Evolutionary conservation across 2,113 vertebrate species (phyloP), one percentile per base, ranked within the genome.

Genomic region (Barnardius zonarius): DNA sequence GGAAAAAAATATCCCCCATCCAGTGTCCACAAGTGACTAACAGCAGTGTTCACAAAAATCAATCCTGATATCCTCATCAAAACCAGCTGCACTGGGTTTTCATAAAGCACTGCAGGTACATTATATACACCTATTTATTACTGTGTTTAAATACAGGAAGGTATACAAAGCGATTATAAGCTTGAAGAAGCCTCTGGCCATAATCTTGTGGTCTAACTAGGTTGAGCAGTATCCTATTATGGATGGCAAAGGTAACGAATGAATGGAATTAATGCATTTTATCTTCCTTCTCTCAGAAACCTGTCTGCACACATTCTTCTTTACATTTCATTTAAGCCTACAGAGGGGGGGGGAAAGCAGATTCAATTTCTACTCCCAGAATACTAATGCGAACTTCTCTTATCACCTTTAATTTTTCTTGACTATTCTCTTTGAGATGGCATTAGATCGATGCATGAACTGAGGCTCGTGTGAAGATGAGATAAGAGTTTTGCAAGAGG

Each of bases 331-430:
- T 59, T 59, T 59, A 39, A 49, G 41, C 18, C 31, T n/a, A 64
- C 11, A 23, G 13, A 3, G 30, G 3, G 18, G 14, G 23, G 2
- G 6, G 4, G 1, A 6, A 27, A 12, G 20, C 23, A 84, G 48
- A 84, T 90, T 81, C 23, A 43, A 83, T 88, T 92, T 67, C 82
- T 62, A 7, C 51, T 94, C 62, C 18, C 49, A 59, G 90, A 78
- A 95, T 90, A 80, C 68, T 83, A 90, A 93, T 78, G 80, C 78
- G 55, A 86, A 64, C 43, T 64, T 75, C 51, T 75, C 76, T 92
- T 88, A 93, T 68, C 87, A 76, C 49, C 75, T 95, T 93, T 69
- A 39, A 86, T 83, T 94, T 85, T 83, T 69, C 87, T 75, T 25
- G 41, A 69, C 86, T 88, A 13, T 54, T 96, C 69, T 80, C 87